phyloP scores from a whole-genome alignment of 2,113 vertebrate genomes.

The Ciconia stormi region DNA sequence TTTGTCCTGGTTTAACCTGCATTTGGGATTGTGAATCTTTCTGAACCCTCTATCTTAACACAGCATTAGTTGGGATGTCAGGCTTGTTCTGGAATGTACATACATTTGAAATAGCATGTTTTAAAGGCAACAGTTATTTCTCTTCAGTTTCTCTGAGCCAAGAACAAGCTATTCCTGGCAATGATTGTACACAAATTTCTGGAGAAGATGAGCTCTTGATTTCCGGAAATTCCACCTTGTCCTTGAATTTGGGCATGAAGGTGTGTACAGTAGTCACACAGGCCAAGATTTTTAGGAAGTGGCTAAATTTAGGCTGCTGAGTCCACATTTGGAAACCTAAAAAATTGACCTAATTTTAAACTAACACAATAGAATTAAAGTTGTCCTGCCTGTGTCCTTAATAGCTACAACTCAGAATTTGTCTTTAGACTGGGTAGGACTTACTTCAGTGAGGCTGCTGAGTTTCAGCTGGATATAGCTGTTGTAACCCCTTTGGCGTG shows the following conservation, averaged over 20 bases:
- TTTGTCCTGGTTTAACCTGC: not conserved
- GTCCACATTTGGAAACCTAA: not conserved
- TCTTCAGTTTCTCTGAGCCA: not conserved
- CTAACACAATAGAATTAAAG: not conserved
- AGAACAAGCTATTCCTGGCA: not conserved
- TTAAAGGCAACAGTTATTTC: not conserved
- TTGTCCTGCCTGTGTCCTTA: not conserved
- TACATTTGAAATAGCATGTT: not conserved
- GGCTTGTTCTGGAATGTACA: not conserved
- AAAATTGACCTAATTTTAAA: slow-evolving; percentile 33
- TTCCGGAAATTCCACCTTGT: not conserved
- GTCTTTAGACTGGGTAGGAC: not conserved
- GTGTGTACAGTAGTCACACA: not conserved
- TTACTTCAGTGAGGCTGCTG: not conserved
- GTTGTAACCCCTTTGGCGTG: not conserved
- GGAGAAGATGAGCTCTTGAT: not conserved
- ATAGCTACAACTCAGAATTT: not conserved
- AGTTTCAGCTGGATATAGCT: not conserved
- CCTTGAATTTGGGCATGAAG: not conserved
- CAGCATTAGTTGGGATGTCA: not conserved
- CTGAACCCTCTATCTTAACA: not conserved
- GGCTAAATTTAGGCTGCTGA: not conserved
- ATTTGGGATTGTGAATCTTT: not conserved
- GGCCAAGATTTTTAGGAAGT: not conserved
- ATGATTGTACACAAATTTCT: not conserved